Evolutionary conservation across 2,797 vertebrate genomes (phyloP), one percentile per base, ranked within the genome.

Genomic region (Poeciliopsis presidionis): DNA sequence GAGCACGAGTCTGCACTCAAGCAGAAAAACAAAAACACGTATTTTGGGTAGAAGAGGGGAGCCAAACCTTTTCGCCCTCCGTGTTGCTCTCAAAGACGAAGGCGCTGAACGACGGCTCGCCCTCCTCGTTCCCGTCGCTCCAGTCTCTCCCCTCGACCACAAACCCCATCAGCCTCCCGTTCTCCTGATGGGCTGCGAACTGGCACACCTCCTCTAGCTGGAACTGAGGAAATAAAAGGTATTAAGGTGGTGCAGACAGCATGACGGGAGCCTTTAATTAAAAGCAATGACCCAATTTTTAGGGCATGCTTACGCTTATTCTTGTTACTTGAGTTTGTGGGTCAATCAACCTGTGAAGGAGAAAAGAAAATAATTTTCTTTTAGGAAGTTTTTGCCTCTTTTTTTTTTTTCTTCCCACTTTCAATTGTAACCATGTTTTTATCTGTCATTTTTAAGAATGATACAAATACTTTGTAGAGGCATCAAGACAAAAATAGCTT

Each of bases 31-130:
- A 12, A 20, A 28, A 69, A 0, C 2, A 1, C 22, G 51, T 28
- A 12, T 47, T 43, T 22, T 2, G 28, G n/a, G 20, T 7, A 22
- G 22, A 53, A 9, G 8, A 7, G 1, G 1, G 8, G 36, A 7
- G 18, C 30, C 12, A 65, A 51, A 99, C 98, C 98, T 99, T 99
- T 92, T 99, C 98, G 43, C 98, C 98, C 89, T 99, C 98, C 0
- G 97, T 98, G 95, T 99, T 99, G 95, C 98, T 99, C 94, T 99
- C 98, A 74, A 99, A 99, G 86, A 99, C 78, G 0, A 98, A 99
- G 0, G 96, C 94, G 0, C 97, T 98, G 84, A 96, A 96, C 1
- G 97, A 96, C 0, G 96, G 94, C 84, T 96, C 94, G 18, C 96
- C 96, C 67, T 92, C 91, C 72, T 94, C 91, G 0, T 90, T 90